phyloP scores from a whole-genome alignment of 2,797 vertebrate species.

The Eurystomus glaucurus region DNA sequence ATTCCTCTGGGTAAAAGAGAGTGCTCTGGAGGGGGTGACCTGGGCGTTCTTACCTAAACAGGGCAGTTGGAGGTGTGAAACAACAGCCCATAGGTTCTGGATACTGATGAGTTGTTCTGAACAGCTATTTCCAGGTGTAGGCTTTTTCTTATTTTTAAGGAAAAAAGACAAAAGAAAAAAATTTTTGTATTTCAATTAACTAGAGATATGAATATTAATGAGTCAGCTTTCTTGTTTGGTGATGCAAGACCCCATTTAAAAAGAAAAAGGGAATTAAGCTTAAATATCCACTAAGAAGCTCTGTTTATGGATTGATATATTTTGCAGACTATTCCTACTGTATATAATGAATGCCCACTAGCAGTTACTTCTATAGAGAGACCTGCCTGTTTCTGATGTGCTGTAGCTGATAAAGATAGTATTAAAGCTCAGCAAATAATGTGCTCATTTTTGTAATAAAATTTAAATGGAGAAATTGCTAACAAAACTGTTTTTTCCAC shows the following conservation, averaged over 20 bases:
- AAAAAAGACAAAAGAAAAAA: background rate
- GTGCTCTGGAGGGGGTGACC: background rate
- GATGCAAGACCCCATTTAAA: background rate
- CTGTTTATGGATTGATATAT: background rate
- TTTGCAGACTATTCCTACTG: background rate
- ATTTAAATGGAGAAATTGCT: background rate
- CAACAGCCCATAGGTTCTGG: background rate
- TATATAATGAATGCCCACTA: background rate
- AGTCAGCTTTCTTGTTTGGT: background rate
- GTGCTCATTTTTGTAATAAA: background rate
- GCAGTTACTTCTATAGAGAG: background rate
- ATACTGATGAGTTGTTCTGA: background rate
- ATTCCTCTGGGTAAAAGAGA: background rate
- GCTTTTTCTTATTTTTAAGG: background rate
- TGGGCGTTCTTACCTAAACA: background rate
- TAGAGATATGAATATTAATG: background rate
- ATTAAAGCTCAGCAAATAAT: background rate
- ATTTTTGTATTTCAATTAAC: background rate
- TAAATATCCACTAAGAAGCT: background rate
- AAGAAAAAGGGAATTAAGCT: background rate
- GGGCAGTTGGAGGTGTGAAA: background rate
- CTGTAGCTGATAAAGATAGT: background rate
- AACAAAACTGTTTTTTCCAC: slow-evolving; percentile 47
- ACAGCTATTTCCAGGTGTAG: background rate
- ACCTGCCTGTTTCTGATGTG: background rate